Conservation (phyloP, 2,113 vertebrate species). For the Isichthys henryi region DNA sequence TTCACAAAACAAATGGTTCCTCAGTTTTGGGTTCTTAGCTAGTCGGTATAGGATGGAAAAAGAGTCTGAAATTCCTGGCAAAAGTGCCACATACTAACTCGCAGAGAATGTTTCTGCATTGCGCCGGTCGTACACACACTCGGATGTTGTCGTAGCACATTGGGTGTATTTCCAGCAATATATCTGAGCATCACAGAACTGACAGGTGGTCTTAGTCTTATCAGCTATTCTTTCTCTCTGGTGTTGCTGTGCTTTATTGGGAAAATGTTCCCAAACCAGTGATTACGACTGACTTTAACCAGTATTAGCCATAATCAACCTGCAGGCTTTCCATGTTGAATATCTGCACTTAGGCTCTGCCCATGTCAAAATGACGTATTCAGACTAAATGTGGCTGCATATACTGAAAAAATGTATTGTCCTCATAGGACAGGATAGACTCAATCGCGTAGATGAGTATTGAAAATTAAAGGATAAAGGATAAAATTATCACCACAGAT, state of each 20-base stretch:
- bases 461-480: neutral
- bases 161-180: neutral
- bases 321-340: neutral
- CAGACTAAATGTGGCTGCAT: neutral
- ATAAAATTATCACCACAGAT: neutral
- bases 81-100: neutral
- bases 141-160: neutral
- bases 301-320: neutral
- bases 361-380: neutral
- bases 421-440: neutral
- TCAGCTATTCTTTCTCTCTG: neutral
- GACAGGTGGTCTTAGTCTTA: neutral
- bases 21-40: neutral
- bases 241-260: neutral
- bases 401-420: neutral
- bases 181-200: neutral
- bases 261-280: neutral
- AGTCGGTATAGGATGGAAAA: neutral
- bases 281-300: neutral
- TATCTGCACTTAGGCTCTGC: neutral
- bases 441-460: neutral
- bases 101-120: neutral
- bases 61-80: neutral
- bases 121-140: neutral
- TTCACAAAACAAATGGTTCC: neutral